Conservation (phyloP, 2,797 vertebrate species). For the Hipposideros larvatus region DNA sequence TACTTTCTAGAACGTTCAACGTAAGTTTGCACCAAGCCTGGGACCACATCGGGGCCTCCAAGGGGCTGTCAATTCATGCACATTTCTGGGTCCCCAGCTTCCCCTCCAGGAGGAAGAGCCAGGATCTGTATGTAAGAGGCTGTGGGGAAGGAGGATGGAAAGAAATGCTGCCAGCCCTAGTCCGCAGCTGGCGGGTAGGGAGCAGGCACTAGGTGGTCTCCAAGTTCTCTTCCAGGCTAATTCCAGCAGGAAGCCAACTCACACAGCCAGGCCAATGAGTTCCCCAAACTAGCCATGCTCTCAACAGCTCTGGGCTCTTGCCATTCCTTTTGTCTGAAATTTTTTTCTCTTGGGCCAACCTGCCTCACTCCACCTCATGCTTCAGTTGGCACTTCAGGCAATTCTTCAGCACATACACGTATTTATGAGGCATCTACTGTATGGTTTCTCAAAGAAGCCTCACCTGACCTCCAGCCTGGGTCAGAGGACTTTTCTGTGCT, state of each 20-base stretch:
- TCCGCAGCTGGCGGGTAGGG: neutral
- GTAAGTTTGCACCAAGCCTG: neutral
- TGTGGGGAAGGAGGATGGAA: neutral
- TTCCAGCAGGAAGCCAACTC: conserved; percentile 43
- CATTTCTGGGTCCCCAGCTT: conserved; percentile 36
- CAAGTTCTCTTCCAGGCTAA: conserved; percentile 27
- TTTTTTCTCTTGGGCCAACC: neutral
- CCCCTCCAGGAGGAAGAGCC: neutral
- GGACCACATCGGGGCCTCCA: neutral
- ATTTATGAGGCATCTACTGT: neutral
- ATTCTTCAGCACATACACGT: neutral
- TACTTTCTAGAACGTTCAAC: neutral
- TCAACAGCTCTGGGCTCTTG: conserved; percentile 40
- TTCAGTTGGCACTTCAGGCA: neutral
- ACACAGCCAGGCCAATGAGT: conserved; percentile 16
- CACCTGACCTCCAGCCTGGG: neutral
- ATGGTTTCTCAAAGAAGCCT: neutral
- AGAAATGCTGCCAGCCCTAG: neutral
- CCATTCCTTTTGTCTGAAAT: conserved; percentile 45
- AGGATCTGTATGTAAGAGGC: neutral
- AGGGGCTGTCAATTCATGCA: neutral
- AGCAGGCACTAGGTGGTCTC: neutral
- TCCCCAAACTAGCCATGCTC: conserved; percentile 26
- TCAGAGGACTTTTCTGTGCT: neutral
- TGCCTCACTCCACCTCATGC: neutral